Evolutionary conservation across 2,113 vertebrate genomes (phyloP), one percentile per base, ranked within the genome.

Genomic region (Istiophorus platypterus): DNA sequence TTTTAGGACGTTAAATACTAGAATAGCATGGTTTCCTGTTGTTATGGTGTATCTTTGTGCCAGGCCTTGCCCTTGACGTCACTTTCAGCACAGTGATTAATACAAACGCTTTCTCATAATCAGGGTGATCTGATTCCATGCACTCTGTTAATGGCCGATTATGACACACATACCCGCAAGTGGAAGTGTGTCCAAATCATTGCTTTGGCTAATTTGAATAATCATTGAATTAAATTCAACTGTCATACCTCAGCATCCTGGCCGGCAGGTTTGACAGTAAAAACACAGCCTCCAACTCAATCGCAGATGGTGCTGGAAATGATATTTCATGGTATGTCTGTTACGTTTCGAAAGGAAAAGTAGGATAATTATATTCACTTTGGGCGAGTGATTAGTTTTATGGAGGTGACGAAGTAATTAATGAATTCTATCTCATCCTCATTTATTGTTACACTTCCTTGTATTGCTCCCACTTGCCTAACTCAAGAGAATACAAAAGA

Each of bases 271-370:
- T 88, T 86, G 83, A 92, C 86, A 81, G 88, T 85, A 82, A 86
- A 89, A 90, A 85, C 86, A 84, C 76, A 86, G 81, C 87, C 82
- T 83, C 86, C 85, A 70, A 82, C 89, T 88, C 86, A 67, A 68
- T 80, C 87, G 69, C 90, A 90, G 88, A 91, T 89, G 90, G 85
- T 56, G 79, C 75, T 41, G 81, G 80, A 89, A 92, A 92, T 92
- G 90, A 92, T 88, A 88, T 93, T 93, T 94, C 89, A 91, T 81
- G 86, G 81, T 89, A 82, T 87, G 92, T 92, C 93, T 88, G 82
- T 66, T 72, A 79, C 81, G 63, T 93, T 84, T 87, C 13, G 10
- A 91, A 93, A 88, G 65, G 34, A 88, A 85, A 92, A 88, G 85
- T 86, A 83, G 58, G 81, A 89, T 91, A 81, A 94, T 93, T 92